A percentile compares a stretch with the other conserved stretches of the same genome.
Evolutionary conservation across 1,140 invertebrate species (phyloP).

Genomic region (Sminthurides bifidus): DNA sequence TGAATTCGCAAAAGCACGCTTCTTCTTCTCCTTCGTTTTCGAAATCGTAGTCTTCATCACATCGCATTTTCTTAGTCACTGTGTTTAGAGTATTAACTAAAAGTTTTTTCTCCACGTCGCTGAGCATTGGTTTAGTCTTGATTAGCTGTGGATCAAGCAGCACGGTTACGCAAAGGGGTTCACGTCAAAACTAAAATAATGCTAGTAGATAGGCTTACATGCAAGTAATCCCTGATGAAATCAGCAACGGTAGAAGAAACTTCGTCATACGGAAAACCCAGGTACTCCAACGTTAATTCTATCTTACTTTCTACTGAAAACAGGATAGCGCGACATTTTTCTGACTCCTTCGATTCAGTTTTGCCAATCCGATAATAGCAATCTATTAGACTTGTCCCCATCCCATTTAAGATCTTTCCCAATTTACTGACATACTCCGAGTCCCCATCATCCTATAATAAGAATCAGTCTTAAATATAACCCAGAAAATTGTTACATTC

Average conservation of each 20-base stretch:
- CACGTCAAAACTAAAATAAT: not conserved
- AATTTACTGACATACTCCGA: constrained; percentile 44
- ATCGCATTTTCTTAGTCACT: constrained; percentile 14
- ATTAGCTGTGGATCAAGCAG: constrained; percentile 20
- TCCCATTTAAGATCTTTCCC: constrained; percentile 43
- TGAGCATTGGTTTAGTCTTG: constrained; percentile 8
- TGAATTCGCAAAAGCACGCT: constrained; percentile 42
- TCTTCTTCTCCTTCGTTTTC: constrained; percentile 47
- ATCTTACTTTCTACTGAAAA: constrained; percentile 42
- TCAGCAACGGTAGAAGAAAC: constrained; percentile 43
- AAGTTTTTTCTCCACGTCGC: constrained; percentile 5
- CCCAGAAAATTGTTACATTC: not conserved
- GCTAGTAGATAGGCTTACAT: constrained; percentile 32
- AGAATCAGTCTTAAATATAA: not conserved
- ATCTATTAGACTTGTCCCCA: constrained; percentile 41
- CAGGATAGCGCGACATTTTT: constrained; percentile 31
- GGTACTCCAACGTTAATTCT: constrained; percentile 41
- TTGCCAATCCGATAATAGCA: constrained; percentile 27
- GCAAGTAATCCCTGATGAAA: constrained; percentile 46
- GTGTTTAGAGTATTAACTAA: constrained; percentile 9
- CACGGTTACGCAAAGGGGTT: too few species aligned
- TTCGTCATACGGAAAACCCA: constrained; percentile 46
- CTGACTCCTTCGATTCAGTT: not conserved
- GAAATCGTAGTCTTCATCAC: constrained; percentile 40
- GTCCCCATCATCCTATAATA: constrained; percentile 8